Conservation (phyloP, 2,888 invertebrate genomes). For the Torymus aiolomorphi region DNA sequence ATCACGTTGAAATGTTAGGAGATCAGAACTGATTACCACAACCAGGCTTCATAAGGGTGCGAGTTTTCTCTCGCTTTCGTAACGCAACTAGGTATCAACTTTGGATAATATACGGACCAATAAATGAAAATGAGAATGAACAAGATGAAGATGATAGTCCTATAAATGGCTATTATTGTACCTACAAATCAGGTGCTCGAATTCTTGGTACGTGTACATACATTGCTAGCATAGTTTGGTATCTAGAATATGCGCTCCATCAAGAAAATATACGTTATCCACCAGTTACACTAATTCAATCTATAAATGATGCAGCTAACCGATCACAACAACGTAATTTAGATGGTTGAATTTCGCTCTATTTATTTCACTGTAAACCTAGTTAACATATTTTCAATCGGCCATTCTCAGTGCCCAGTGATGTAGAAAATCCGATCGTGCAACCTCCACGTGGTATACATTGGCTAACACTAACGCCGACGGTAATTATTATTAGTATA, state of each 20-base stretch:
- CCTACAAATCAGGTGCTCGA: conserved; percentile 23
- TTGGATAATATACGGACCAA: conserved; percentile 45
- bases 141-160: not conserved
- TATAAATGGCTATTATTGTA: conserved; percentile 6
- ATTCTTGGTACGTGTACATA: conserved; percentile 19
- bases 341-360: too few species aligned
- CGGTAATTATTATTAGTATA: too few species aligned
- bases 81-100: conserved; percentile 48
- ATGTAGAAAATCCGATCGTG: too few species aligned
- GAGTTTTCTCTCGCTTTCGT: conserved; percentile 44
- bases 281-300: conserved; percentile 8
- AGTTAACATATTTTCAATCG: too few species aligned
- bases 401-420: too few species aligned
- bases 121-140: conserved; percentile 17
- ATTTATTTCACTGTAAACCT: too few species aligned
- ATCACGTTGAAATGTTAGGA: conserved; percentile 33
- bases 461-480: too few species aligned
- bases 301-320: conserved; percentile 16
- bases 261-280: conserved; percentile 10
- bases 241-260: conserved; percentile 22
- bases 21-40: conserved; percentile 30
- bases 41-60: conserved; percentile 45
- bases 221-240: conserved; percentile 19
- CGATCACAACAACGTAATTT: conserved; percentile 15
- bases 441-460: too few species aligned